Evolutionary conservation across 2,888 invertebrate species (phyloP).

Genomic region (Eupeodes luniger): DNA sequence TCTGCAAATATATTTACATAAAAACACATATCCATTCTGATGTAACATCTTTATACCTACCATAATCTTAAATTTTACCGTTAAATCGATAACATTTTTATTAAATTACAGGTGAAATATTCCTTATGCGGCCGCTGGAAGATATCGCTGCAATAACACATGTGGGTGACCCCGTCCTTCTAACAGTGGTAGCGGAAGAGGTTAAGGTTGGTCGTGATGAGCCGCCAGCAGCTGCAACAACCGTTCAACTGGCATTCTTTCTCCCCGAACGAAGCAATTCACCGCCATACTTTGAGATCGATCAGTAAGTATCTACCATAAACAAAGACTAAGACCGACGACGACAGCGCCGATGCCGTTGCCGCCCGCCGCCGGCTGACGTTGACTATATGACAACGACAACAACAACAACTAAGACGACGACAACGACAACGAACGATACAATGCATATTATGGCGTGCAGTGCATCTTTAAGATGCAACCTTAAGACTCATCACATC

Average conservation of each 20-base stretch:
- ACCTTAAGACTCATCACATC: conserved; percentile 2
- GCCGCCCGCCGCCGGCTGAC: too few relatives aligned
- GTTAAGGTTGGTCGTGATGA: conserved; percentile 90
- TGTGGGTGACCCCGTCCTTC: conserved; percentile 92
- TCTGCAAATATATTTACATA: not conserved
- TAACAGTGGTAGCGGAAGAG: conserved; percentile 94
- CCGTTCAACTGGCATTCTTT: conserved; percentile 93
- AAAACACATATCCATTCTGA: not conserved
- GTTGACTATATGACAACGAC: too few relatives aligned
- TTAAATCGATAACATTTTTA: conserved; percentile 16
- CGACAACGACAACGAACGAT: not conserved
- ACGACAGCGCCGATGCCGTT: too few relatives aligned
- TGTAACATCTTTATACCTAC: not conserved
- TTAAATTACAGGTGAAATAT: conserved; percentile 87
- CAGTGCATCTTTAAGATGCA: conserved; percentile 63
- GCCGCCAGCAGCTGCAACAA: conserved; percentile 91
- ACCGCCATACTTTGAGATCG: conserved; percentile 91
- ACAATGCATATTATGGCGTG: not conserved
- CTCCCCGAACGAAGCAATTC: conserved; percentile 91
- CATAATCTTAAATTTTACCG: not conserved
- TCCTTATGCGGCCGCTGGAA: conserved; percentile 89
- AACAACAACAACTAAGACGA: too few relatives aligned
- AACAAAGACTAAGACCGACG: conserved; percentile 10
- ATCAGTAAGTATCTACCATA: conserved; percentile 86
- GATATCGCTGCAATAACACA: conserved; percentile 92